Percentiles rank a stretch among this genome's conserved stretches.
Conservation (phyloP, 2,888 invertebrate genomes). For the Eremobia ochroleuca region DNA sequence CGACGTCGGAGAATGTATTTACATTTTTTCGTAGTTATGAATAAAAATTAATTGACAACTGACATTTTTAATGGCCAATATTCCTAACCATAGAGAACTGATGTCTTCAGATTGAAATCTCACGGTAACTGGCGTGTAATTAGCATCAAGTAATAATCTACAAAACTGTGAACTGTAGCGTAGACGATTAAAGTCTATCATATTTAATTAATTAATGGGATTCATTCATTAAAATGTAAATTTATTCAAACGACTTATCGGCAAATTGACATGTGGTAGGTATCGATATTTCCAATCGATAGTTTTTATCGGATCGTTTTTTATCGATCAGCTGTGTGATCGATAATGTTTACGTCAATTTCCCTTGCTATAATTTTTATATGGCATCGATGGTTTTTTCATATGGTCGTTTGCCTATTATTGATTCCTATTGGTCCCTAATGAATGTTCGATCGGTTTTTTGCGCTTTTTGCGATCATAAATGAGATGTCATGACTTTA, state of each 20-base stretch:
- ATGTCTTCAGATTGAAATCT: conserved; percentile 22
- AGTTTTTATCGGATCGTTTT: conserved; percentile 70
- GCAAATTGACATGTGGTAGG: conserved; percentile 75
- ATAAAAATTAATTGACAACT: conserved; percentile 52
- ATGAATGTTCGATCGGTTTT: conserved; percentile 59
- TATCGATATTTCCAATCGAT: conserved; percentile 68
- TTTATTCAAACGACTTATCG: conserved; percentile 80
- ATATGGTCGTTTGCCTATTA: conserved; percentile 55
- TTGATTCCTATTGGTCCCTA: conserved; percentile 49
- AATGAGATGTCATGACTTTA: conserved; percentile 69
- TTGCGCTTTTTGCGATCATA: conserved; percentile 56
- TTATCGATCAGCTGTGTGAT: conserved; percentile 71
- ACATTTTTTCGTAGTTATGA: conserved; percentile 55
- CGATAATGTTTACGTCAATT: conserved; percentile 72
- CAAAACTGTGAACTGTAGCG: conserved; percentile 50
- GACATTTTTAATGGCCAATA: conserved; percentile 37
- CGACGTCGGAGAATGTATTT: conserved; percentile 43
- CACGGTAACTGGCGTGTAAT: conserved; percentile 41
- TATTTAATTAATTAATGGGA: conserved; percentile 68
- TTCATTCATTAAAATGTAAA: conserved; percentile 78
- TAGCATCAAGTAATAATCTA: conserved; percentile 57
- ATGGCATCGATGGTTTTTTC: conserved; percentile 52
- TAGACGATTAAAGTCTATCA: conserved; percentile 58
- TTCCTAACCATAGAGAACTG: conserved; percentile 5
- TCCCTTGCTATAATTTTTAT: conserved; percentile 62